A percentile compares a stretch with the other conserved stretches of the same genome.
Evolutionary conservation across 2,888 invertebrate species (phyloP).

Genomic region (Trissonchulus latispiculum): DNA sequence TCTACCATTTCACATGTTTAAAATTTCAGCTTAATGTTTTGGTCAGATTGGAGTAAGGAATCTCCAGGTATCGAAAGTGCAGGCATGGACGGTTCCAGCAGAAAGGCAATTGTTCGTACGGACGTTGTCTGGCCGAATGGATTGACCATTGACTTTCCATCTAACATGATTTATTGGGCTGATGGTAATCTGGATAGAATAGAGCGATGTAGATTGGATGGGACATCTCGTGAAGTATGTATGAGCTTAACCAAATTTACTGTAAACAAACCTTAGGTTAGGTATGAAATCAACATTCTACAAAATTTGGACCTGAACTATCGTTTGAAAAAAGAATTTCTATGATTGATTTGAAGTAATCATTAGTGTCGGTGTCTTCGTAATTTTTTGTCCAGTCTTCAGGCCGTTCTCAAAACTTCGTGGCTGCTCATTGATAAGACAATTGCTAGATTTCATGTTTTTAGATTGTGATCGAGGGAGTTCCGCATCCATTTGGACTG

Average conservation of each 20-base stretch:
- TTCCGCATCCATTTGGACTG: slow-evolving; percentile 78
- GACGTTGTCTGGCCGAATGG: slow-evolving; percentile 54
- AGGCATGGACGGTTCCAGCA: slow-evolving; percentile 62
- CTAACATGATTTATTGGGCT: slow-evolving; percentile 51
- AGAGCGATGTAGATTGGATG: slow-evolving; percentile 68
- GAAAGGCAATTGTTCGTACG: slow-evolving; percentile 45
- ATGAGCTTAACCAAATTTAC: no score
- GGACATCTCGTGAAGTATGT: slow-evolving; percentile 58
- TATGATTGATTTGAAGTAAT: no score
- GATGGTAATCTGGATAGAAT: slow-evolving; percentile 60
- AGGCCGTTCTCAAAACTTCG: no score
- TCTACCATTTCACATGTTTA: no score
- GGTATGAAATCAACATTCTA: no score
- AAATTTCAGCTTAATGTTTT: slow-evolving; percentile 59
- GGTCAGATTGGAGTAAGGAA: slow-evolving; percentile 69
- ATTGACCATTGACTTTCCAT: slow-evolving; percentile 64
- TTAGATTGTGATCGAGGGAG: not conserved
- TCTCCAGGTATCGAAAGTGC: slow-evolving; percentile 70
- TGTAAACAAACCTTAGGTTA: no score
- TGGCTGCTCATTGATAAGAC: no score
- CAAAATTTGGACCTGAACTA: no score
- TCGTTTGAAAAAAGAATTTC: slow-evolving; percentile 13
- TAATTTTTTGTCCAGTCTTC: no score
- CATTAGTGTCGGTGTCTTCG: no score
- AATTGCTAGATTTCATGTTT: no score